Evolutionary conservation across 2,113 vertebrate genomes (phyloP), one percentile per base, ranked within the genome.

Genomic region (Etheostoma cragini): DNA sequence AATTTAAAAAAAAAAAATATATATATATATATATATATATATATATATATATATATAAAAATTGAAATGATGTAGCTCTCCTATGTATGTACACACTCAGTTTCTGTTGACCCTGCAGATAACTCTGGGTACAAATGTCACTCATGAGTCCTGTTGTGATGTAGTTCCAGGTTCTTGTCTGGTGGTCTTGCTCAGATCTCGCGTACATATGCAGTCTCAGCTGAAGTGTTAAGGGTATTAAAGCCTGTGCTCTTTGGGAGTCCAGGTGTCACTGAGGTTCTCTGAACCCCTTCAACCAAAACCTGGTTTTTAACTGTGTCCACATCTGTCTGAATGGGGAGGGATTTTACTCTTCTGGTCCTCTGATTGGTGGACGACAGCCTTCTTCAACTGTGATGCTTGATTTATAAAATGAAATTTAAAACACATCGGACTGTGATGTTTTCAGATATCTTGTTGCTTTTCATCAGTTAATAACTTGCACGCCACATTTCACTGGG

Each of bases 341-440:
- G 24, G 1, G 69, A 2, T 60, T 21, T 61, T 7, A 46, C 56
- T 53, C 54, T 46, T 74, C 4, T 17, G 65, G 78, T 69, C 67
- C 53, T 82, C 76, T 78, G 72, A 80, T 80, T 71, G 83, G 76
- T 67, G 17, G 72, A 84, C 42, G 14, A 75, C 47, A 1, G 54
- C 24, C 7, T 30, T 35, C 61, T 49, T 52, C 53, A n/a, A 33
- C 64, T 38, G 19, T 42, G 53, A 68, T 12, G 66, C 62, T 79
- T 6, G 69, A 64, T 68, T 64, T 53, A 4, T 64, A 50, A 70
- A 64, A 38, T 14, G 38, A 73, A 68, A 16, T 65, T 64, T 30
- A 57, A 49, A 45, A 33, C 30, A 6, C 67, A 35, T 16, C 21
- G 21, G 22, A 26, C 33, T 60, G 33, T 6, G 6, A 35, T 35